These are phyloP conservation scores for Sipha flava DNA, from an alignment of 1,140 invertebrate species.

Conservation along the genomic window DNA sequence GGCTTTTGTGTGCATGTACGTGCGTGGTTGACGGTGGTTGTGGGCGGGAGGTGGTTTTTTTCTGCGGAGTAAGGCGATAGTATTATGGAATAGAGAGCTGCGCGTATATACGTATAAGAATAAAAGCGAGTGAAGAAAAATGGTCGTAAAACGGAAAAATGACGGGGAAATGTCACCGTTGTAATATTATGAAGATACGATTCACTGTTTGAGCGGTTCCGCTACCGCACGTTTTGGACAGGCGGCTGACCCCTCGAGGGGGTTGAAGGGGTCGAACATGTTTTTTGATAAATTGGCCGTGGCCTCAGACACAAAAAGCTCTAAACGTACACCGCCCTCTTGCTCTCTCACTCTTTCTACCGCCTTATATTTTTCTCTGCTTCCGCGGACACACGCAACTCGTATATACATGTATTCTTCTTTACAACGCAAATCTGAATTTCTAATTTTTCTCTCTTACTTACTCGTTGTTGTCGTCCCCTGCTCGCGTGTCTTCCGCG, in stretches of 20 bases:
- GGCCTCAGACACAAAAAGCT: slow-evolving; percentile 29
- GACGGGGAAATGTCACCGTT: slow-evolving; percentile 30
- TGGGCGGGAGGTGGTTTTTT: not conserved
- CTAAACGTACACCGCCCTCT: not conserved
- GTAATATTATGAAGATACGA: slow-evolving; percentile 31
- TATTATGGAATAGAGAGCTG: not conserved
- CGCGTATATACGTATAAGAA: not conserved
- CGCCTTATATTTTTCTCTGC: not conserved
- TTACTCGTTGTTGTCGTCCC: not conserved
- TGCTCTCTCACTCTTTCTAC: not conserved
- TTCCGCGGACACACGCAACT: not conserved
- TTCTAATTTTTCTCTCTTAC: slow-evolving; percentile 23
- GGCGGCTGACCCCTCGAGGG: not conserved
- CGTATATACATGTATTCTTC: not conserved
- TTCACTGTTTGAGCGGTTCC: slow-evolving; percentile 13
- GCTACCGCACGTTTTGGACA: not conserved
- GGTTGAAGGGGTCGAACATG: slow-evolving; percentile 10
- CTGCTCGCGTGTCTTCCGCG: not conserved
- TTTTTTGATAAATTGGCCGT: slow-evolving; percentile 32
- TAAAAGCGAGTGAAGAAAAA: slow-evolving; percentile 6
- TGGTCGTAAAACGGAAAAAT: slow-evolving; percentile 31
- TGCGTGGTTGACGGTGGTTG: not conserved
- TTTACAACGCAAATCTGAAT: slow-evolving; percentile 23
- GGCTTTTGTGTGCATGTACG: not conserved
- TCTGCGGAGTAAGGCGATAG: not conserved